Base-by-base conservation (phyloP, 2,797 vertebrate genomes). In the Chelmon rostratus region DNA sequence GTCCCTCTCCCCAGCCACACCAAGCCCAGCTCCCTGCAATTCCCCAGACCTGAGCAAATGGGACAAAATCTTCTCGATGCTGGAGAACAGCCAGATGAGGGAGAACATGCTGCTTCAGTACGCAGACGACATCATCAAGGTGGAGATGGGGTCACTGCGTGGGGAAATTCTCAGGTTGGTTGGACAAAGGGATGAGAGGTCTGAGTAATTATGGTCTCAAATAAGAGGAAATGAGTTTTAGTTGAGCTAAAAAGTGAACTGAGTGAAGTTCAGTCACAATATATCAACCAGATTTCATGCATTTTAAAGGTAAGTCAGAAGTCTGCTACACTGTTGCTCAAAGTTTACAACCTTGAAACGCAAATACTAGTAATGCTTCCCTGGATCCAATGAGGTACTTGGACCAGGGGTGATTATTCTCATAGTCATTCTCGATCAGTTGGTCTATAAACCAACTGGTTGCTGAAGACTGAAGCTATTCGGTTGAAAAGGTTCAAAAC, bases 21-120 rank as follows among this genome's bases (percentile, higher is more conserved):
- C 86, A 0, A 92, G 82, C 40, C 28, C 87, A 7, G 8, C 68
- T 3, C 94, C 95, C 1, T 98, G 97, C 5, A 91, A 33, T 2
- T 82, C 84, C 52, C 21, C 68, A 5, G 95, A 95, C 25, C 80
- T 94, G 67, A 96, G 91, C 6, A 96, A 96, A 80, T 99, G 98
- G 98, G 98, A 99, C 95, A 99, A 99, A 88, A 93, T 99, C 61
- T 98, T 99, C 92, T 96, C 95, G 61, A 98, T 98, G 98, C 91
- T 99, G 74, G 98, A 99, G 94, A 96, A 99, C 95, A 98, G 97
- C 0, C 97, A 99, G 92, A 99, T 99, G 98, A 96, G 97, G 78
- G 97, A 99, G 93, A 96, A 96, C 93, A 97, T 98, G 96, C 91
- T 99, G 91, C 95, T 99, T 85, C 96, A 99, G 88, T 94, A 96